These are phyloP conservation scores for Drosophila kohkoa DNA, from an alignment of 1,140 invertebrate species.

Conservation along the genomic window DNA sequence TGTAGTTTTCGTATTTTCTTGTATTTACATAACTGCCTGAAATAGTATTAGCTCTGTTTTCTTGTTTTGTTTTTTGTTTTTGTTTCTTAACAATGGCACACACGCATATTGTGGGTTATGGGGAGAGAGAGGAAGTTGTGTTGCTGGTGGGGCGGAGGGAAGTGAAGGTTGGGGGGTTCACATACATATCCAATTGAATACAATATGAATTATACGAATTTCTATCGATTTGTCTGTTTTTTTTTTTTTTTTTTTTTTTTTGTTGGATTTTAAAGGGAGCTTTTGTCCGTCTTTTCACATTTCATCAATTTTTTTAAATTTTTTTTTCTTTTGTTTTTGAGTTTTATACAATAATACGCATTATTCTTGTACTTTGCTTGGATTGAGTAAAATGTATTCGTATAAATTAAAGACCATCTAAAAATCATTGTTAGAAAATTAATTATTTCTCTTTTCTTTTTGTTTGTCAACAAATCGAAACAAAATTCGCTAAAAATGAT, in stretches of 20 bases:
- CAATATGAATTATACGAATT: neutral
- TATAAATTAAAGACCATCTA: constrained; percentile 14
- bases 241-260: neutral
- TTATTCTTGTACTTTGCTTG: constrained; percentile 42
- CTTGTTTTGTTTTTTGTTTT: constrained; percentile 21
- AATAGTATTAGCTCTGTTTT: constrained; percentile 20
- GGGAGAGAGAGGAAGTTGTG: constrained; percentile 11
- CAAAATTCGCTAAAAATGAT: constrained; percentile 18
- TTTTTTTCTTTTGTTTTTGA: constrained; percentile 1
- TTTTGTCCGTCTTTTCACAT: constrained; percentile 5
- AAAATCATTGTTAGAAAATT: constrained; percentile 27
- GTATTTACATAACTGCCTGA: constrained; percentile 45
- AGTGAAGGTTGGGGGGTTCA: constrained; percentile 8
- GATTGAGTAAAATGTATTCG: constrained; percentile 8
- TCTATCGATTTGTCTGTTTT: constrained; percentile 34
- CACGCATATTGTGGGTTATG: constrained; percentile 49
- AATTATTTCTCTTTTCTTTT: constrained; percentile 2
- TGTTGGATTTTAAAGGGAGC: neutral
- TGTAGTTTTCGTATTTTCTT: constrained; percentile 15
- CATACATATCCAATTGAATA: constrained; percentile 36
- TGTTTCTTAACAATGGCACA: constrained; percentile 66
- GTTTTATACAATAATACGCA: constrained; percentile 26
- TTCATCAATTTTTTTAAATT: constrained; percentile 2
- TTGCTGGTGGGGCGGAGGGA: constrained; percentile 12
- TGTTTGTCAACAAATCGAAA: constrained; percentile 9